Percentiles rank a stretch among this genome's conserved stretches.
Evolutionary conservation across 2,113 vertebrate species (phyloP).

Genomic region (Atlantisia rogersi): DNA sequence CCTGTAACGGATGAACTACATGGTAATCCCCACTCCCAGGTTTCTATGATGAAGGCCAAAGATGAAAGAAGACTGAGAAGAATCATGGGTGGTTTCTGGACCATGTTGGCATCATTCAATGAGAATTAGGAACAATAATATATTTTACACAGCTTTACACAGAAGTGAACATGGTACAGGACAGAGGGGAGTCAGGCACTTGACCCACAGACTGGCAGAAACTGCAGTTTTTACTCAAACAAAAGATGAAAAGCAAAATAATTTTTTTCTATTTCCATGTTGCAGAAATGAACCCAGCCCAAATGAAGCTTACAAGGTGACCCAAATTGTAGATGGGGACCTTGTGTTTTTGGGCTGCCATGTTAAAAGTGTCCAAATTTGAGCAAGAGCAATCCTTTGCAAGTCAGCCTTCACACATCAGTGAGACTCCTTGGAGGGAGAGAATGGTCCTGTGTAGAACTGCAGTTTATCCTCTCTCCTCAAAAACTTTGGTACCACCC

Average conservation of each 20-base stretch:
- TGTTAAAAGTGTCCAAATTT: not conserved
- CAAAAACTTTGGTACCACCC: not conserved
- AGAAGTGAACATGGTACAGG: not conserved
- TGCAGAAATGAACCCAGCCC: not conserved
- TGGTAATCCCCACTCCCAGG: not conserved
- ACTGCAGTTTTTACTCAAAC: not conserved
- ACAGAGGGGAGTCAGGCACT: not conserved
- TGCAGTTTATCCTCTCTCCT: not conserved
- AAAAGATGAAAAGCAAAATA: not conserved
- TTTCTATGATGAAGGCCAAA: not conserved
- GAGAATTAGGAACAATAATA: not conserved
- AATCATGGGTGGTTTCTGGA: not conserved
- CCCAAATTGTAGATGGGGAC: not conserved
- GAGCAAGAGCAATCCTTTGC: not conserved
- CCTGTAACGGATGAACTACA: not conserved
- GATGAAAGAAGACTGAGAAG: not conserved
- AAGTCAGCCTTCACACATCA: not conserved
- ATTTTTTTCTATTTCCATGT: not conserved
- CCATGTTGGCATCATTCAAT: not conserved
- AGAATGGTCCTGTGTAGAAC: not conserved
- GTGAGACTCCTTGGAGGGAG: not conserved
- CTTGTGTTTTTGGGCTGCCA: not conserved
- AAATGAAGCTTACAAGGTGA: not conserved
- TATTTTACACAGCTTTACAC: not conserved
- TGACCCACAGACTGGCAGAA: not conserved